Conservation (phyloP, 2,888 invertebrate species). For the Agriopis marginaria region DNA sequence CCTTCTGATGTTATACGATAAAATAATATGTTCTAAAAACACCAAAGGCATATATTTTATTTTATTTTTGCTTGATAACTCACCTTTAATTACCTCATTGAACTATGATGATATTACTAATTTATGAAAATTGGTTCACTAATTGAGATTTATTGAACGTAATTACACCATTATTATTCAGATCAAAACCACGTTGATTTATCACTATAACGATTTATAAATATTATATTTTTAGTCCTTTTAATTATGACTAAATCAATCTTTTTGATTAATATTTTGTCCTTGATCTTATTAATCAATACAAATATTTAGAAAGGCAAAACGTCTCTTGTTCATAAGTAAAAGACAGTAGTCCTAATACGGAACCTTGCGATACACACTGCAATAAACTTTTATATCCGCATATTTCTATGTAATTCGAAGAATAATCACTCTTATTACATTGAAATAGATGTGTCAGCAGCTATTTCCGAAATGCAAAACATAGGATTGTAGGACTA, state of each 20-base stretch:
- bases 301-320: conserved; percentile 48
- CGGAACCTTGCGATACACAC: conserved; percentile 60
- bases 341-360: conserved; percentile 57
- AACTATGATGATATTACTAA: neutral
- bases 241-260: neutral
- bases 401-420: conserved; percentile 10
- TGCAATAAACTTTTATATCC: conserved; percentile 47
- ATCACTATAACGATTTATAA: neutral
- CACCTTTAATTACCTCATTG: neutral
- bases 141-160: conserved; percentile 5
- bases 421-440: conserved; percentile 50
- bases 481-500: conserved; percentile 49
- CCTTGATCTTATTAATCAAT: neutral
- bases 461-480: conserved; percentile 40
- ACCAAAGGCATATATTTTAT: too few species aligned
- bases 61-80: too few species aligned
- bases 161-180: conserved; percentile 7
- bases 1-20: too few species aligned
- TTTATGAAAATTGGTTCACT: conserved; percentile 1
- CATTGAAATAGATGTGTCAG: conserved; percentile 44
- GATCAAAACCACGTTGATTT: neutral
- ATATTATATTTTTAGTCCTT: neutral
- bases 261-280: neutral
- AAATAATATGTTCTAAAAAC: too few species aligned
- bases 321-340: conserved; percentile 42